phyloP scores from a whole-genome alignment of 2,888 invertebrate genomes.

The Polymixis lichenea region DNA sequence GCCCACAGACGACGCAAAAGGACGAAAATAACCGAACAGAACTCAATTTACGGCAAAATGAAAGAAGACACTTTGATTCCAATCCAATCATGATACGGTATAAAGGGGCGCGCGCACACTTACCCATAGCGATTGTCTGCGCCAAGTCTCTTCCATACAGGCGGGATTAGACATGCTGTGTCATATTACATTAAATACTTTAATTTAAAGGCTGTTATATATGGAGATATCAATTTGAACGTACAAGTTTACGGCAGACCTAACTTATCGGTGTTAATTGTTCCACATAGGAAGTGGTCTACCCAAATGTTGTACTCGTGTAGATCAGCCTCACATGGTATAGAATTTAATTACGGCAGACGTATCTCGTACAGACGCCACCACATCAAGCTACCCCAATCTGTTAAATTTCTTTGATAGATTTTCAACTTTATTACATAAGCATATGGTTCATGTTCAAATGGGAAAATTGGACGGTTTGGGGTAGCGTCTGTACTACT shows the following conservation, averaged over 20 bases:
- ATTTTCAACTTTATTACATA: no score
- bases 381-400: no score
- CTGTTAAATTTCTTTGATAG: no score
- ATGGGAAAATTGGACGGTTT: no score
- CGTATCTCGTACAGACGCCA: no score
- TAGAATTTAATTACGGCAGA: background rate
- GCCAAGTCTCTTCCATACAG: background rate
- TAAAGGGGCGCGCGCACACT: conserved; percentile 57
- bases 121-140: conserved; percentile 51
- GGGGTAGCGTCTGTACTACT: no score
- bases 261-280: background rate
- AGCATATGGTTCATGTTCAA: no score
- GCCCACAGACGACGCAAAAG: conserved; percentile 26
- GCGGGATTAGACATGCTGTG: background rate
- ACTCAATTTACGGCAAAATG: conserved; percentile 67
- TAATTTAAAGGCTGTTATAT: background rate
- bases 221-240: background rate
- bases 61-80: conserved; percentile 67
- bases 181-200: background rate
- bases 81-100: conserved; percentile 64
- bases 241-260: background rate
- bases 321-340: background rate
- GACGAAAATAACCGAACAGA: conserved; percentile 52
- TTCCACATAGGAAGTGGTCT: background rate
- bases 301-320: no score